Percentiles rank a stretch among this genome's conserved stretches.
phyloP scores from a whole-genome alignment of 2,888 invertebrate species.

The Eupithecia subumbrata region DNA sequence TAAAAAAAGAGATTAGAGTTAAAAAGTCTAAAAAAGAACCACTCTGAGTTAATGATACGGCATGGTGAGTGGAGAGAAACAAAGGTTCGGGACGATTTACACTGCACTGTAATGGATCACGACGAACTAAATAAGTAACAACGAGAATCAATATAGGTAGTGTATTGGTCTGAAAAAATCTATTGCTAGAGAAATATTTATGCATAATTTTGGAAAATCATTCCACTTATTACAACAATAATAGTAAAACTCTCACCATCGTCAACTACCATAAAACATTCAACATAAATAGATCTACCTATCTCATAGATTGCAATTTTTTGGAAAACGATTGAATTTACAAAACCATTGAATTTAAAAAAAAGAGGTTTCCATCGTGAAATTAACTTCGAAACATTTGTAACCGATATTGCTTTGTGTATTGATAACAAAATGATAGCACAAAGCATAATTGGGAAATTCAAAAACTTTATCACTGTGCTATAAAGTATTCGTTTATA shows the following conservation, averaged over 20 bases:
- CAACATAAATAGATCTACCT: no score
- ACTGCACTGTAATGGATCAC: conserved; percentile 56
- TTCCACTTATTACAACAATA: no score
- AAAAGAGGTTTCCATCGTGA: not conserved
- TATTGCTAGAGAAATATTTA: no score
- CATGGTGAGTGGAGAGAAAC: conserved; percentile 80
- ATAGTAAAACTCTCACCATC: no score
- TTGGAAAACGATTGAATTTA: not conserved
- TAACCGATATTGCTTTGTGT: no score
- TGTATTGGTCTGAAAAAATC: not conserved
- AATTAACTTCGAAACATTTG: not conserved
- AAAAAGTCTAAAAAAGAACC: conserved; percentile 81
- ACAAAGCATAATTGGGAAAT: no score
- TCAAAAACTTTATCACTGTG: not conserved
- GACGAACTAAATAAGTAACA: not conserved
- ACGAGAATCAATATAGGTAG: not conserved
- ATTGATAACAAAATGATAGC: no score
- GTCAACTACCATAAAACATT: no score
- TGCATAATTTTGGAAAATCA: no score
- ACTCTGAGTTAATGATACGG: conserved; percentile 84
- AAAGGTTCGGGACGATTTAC: conserved; percentile 70
- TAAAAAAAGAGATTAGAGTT: conserved; percentile 79
- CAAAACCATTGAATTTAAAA: no score
- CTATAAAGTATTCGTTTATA: no score
- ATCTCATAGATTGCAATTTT: no score